Conservation (phyloP, 2,113 vertebrate genomes). For the Neomonachus schauinslandi region DNA sequence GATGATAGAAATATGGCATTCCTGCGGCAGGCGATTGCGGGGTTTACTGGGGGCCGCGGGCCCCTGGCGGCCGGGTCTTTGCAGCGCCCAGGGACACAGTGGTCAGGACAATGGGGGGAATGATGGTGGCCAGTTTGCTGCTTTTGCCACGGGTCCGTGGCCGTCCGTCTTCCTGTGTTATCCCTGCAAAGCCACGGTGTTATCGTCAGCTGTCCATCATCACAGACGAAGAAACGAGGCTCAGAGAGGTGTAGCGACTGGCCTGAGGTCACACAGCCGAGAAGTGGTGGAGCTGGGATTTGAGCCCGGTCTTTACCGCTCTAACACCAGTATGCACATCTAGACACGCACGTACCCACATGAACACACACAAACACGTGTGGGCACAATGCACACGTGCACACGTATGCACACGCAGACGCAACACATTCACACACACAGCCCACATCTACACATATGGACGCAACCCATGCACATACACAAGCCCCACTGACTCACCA, state of each 20-base stretch:
- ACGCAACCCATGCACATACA: accelerated
- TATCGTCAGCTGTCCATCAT: background rate
- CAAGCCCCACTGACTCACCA: background rate
- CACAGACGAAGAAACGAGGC: background rate
- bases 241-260: background rate
- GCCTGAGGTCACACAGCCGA: background rate
- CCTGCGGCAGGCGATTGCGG: background rate
- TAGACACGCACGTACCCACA: accelerated
- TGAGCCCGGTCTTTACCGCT: background rate
- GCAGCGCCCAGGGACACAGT: accelerated
- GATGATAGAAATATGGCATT: conserved; percentile 67
- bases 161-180: accelerated
- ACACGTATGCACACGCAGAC: accelerated
- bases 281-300: background rate
- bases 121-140: accelerated
- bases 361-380: background rate
- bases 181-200: background rate
- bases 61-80: accelerated
- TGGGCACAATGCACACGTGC: background rate
- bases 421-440: accelerated
- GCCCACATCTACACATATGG: accelerated
- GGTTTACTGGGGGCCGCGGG: background rate
- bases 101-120: accelerated
- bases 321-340: too few species aligned
- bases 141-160: background rate